Evolutionary conservation across 2,797 vertebrate genomes (phyloP).

Genomic region (Falco naumanni): DNA sequence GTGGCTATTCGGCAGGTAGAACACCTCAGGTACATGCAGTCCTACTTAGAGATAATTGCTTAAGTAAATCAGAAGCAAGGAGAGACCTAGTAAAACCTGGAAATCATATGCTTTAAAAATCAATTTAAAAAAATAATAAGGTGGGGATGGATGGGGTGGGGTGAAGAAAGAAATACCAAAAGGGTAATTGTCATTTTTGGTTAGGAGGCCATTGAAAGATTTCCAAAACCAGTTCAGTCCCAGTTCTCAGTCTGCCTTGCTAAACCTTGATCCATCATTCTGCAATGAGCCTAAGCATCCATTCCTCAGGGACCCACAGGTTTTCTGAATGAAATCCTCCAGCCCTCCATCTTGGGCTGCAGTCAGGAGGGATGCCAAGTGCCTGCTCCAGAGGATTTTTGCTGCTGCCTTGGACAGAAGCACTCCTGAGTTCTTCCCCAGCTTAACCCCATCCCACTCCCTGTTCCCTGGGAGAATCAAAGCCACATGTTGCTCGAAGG

Average conservation of each 20-base stretch:
- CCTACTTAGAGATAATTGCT: slow-evolving; percentile 46
- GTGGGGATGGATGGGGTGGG: no score
- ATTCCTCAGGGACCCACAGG: neutral
- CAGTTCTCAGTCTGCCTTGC: neutral
- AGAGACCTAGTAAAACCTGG: slow-evolving; percentile 5
- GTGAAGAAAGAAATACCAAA: neutral
- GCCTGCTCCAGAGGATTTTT: neutral
- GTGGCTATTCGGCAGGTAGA: slow-evolving; percentile 27
- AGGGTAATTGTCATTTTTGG: slow-evolving; percentile 25
- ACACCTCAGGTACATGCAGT: neutral
- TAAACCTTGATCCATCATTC: neutral
- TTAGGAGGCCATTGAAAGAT: neutral
- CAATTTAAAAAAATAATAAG: neutral
- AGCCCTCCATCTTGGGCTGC: neutral
- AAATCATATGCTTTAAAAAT: slow-evolving; percentile 25
- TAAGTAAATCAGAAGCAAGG: slow-evolving; percentile 45
- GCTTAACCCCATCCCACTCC: neutral
- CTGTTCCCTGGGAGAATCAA: neutral
- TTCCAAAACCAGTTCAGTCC: slow-evolving; percentile 17
- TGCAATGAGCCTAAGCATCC: neutral
- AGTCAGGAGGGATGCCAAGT: neutral
- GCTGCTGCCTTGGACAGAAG: neutral
- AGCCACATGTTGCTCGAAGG: neutral
- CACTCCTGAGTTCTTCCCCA: neutral
- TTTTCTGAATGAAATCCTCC: neutral